Conservation (phyloP, 64 coral and sea anemone species). For the Catalaphyllia jardinei region DNA sequence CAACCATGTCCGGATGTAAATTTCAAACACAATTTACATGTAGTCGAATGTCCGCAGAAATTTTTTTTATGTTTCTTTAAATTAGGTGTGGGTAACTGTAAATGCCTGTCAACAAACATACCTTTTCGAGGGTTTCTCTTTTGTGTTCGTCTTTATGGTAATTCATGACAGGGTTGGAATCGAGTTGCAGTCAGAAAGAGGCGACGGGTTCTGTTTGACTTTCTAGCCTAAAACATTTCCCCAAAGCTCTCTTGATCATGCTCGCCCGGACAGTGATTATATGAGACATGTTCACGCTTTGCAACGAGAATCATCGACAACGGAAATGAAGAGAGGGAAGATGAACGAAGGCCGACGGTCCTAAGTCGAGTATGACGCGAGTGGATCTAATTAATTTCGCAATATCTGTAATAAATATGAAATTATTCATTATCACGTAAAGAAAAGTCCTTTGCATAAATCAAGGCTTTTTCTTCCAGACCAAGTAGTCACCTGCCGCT, state of each 20-base stretch:
- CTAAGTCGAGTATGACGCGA: neutral
- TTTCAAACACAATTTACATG: neutral
- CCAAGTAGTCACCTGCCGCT: neutral
- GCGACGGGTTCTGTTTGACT: neutral
- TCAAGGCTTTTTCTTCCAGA: neutral
- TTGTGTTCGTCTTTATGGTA: conserved; percentile 20
- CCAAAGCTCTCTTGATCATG: neutral
- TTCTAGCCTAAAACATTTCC: neutral
- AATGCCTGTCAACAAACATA: neutral
- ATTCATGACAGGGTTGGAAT: neutral
- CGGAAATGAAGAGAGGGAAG: neutral
- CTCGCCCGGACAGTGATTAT: neutral
- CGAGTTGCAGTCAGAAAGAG: neutral
- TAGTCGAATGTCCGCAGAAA: neutral
- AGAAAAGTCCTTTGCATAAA: conserved; percentile 27
- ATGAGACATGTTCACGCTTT: neutral
- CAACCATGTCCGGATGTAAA: neutral
- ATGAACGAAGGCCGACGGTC: neutral
- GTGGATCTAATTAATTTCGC: conserved; percentile 20
- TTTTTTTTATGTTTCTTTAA: neutral
- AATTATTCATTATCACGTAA: conserved; percentile 28
- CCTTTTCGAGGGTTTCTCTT: conserved; percentile 13
- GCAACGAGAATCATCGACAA: neutral
- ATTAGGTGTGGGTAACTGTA: neutral
- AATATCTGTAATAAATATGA: conserved; percentile 33